Conservation (phyloP, 2,113 vertebrate genomes). For the Gopherus flavomarginatus region DNA sequence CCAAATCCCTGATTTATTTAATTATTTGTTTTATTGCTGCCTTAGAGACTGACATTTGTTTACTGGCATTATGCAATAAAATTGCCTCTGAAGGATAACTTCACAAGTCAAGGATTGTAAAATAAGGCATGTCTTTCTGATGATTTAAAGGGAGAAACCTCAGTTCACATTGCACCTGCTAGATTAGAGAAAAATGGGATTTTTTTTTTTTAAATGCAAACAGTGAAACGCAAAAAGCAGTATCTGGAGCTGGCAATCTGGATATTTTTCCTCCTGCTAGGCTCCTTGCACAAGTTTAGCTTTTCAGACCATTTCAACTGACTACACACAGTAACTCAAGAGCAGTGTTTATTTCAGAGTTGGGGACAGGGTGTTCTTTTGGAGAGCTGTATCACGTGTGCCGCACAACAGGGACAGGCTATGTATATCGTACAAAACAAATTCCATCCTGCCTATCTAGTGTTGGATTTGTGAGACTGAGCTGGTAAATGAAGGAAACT, state of each 20-base stretch:
- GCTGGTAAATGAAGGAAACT: neutral
- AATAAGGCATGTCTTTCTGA: neutral
- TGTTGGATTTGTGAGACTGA: neutral
- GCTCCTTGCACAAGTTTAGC: neutral
- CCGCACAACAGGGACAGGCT: neutral
- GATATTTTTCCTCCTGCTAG: neutral
- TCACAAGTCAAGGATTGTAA: neutral
- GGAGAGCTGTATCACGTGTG: conserved; percentile 12
- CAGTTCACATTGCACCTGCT: neutral
- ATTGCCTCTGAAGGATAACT: neutral
- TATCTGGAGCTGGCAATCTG: neutral
- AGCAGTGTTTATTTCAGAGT: conserved; percentile 19
- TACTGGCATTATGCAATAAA: neutral
- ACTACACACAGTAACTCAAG: conserved; percentile 20
- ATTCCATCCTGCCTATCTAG: neutral
- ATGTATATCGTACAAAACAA: neutral
- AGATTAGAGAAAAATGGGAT: neutral
- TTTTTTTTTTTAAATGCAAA: neutral
- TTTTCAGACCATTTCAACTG: neutral
- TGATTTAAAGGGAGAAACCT: neutral
- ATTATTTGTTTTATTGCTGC: neutral
- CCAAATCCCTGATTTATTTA: no score
- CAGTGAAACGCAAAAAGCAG: neutral
- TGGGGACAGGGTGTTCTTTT: conserved; percentile 61
- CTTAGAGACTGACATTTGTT: neutral